Base-by-base conservation (phyloP, 2,888 invertebrate species). In the Coenonympha arcania region DNA sequence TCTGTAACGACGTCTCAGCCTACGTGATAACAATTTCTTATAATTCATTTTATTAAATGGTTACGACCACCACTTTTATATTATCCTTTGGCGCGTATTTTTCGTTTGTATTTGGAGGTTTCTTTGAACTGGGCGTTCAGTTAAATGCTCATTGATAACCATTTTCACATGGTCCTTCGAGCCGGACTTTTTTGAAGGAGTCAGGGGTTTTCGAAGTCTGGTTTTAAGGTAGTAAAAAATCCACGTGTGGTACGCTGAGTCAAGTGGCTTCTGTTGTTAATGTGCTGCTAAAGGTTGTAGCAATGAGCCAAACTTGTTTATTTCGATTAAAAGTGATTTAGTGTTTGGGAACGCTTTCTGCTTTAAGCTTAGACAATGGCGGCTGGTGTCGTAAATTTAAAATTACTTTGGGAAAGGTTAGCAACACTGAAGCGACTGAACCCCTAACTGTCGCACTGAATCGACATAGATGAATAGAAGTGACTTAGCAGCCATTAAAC, bases 1-100 rank as follows among this genome's bases (percentile, higher is more conserved):
- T 86, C 76, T 73, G 79, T 83, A 83, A 85, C 82, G 85, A 84
- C 85, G 73, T 79, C 77, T 83, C 79, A 66, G 84, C 85, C 84
- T 85, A 82, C 83, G 79, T 84, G 84, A 80, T 81, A 84, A 85
- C 82, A 80, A 84, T 84, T 76, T 76, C 71, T 65, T 74, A 81
- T 84, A 84, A 79, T 75, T 83, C 76, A 77, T 69, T 68, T 71
- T 68, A 68, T 66, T 63, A 59, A 57, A 60, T 50, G 39, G 30
- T 54, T 31, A 5, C 28, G 15, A 49, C 55, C 31, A 41, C 74
- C 68, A 69, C 50, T 57, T 6, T 69, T 61, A 37, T 2, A 54
- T 62, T 76, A 64, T 8, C 74, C 61, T 6, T 56, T 2, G 22
- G 16, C 31, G 1, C 40, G 52, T 48, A 26, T 52, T 18, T 42